Evolutionary conservation across 92 coral and sea anemone species (phyloP), one percentile per base, ranked within the genome.

Genomic region (Porites rus): DNA sequence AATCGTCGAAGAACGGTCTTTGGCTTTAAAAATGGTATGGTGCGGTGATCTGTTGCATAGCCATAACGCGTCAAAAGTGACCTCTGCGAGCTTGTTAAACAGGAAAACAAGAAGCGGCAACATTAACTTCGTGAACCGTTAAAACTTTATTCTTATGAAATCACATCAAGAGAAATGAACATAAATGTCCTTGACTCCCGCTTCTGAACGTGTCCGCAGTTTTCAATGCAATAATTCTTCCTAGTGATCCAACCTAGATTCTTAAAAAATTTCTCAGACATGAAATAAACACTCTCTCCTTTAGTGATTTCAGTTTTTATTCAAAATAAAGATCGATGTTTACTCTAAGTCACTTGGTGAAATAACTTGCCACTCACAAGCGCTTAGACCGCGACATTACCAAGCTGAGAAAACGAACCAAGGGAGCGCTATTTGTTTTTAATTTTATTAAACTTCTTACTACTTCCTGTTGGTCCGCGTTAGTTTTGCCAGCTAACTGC

Each of bases 251-350:
- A 8, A 51, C 7, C 61, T 19, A n/a, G 62, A 76, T 61, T 38
- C 46, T 54, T 65, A 66, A 75, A 75, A 80, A 54, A 69, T 20
- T 84, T 74, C 72, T 78, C 88, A 93, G 94, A 93, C 92, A 63
- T 67, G 78, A 73, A 78, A 85, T 92, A 92, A 89, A 94, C 95
- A 94, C 86, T 58, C 81, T 91, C 72, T 67, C 80, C 51, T 89
- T 79, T 78, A 43, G 65, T 83, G 88, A 83, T 81, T 88, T 81
- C 65, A 62, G 94, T 84, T 92, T 90, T 90, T 78, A 90, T 88
- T 92, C 90, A 87, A 77, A 80, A 88, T 87, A 92, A 89, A 84
- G 81, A 69, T 28, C 86, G 31, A 54, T 94, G 98, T 92, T 94
- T 94, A 81, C 92, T n/a, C 85, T 76, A 73, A 66, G 69, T 87